A percentile compares a stretch with the other conserved stretches of the same genome.
These are phyloP conservation scores for Nerophis ophidion DNA, from an alignment of 2,113 vertebrate genomes.

Conservation along the genomic window DNA sequence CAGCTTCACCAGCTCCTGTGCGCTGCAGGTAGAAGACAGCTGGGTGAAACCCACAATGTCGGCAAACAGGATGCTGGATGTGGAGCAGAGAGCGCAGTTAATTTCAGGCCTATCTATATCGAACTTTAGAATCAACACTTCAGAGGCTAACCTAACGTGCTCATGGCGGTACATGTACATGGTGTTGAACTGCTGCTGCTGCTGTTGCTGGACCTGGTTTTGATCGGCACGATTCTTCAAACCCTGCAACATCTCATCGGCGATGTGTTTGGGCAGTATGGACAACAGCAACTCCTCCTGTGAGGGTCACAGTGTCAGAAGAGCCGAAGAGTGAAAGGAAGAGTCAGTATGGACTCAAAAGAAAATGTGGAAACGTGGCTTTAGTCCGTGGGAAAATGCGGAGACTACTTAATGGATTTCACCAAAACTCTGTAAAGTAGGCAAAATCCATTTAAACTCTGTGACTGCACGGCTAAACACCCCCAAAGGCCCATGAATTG, in stretches of 20 bases:
- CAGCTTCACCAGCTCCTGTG: slow-evolving; percentile 92
- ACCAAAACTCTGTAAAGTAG: no score
- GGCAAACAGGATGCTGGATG: slow-evolving; percentile 88
- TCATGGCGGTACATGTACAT: slow-evolving; percentile 99
- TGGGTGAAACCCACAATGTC: slow-evolving; percentile 97
- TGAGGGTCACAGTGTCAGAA: slow-evolving; percentile 4
- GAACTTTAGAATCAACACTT: not conserved
- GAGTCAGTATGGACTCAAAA: not conserved
- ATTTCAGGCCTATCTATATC: no score
- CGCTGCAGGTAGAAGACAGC: slow-evolving; percentile 86
- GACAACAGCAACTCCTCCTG: slow-evolving; percentile 92
- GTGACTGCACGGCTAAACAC: no score
- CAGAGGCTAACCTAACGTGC: slow-evolving; percentile 83
- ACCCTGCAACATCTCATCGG: slow-evolving; percentile 93
- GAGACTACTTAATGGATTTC: no score
- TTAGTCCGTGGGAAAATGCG: no score
- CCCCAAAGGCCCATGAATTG: no score
- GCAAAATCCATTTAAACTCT: no score
- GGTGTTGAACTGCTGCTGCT: slow-evolving; percentile 97
- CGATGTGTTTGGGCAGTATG: slow-evolving; percentile 94
- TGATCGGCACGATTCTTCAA: slow-evolving; percentile 90
- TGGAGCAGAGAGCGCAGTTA: no score
- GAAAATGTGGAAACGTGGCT: not conserved
- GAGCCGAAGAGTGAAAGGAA: not conserved
- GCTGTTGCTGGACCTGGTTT: slow-evolving; percentile 84